A percentile compares a stretch with the other conserved stretches of the same genome.
phyloP scores from a whole-genome alignment of 2,888 invertebrate species.

The Dastarcus helophoroides region DNA sequence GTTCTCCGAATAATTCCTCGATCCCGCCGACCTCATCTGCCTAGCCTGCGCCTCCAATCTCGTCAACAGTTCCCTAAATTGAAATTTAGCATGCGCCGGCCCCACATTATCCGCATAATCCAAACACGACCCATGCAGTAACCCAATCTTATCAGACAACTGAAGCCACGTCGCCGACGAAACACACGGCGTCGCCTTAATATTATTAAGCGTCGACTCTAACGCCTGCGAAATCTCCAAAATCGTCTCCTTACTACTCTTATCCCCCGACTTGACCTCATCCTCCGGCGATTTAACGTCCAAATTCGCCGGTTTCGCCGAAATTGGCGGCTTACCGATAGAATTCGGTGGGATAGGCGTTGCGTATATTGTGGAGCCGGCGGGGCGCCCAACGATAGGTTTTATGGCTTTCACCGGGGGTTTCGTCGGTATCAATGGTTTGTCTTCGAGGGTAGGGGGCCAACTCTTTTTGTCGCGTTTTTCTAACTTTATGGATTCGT shows the following conservation, averaged over 20 bases:
- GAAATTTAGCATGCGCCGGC: constrained; percentile 79
- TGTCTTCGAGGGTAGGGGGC: constrained; percentile 42
- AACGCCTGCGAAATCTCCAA: constrained; percentile 54
- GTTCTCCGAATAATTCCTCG: constrained; percentile 57
- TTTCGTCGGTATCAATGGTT: constrained; percentile 60
- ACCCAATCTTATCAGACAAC: constrained; percentile 67
- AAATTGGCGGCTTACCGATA: constrained; percentile 38
- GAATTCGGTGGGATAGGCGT: constrained; percentile 47
- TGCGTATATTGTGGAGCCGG: constrained; percentile 60
- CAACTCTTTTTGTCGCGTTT: constrained; percentile 41
- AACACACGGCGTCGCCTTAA: constrained; percentile 42
- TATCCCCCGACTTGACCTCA: constrained; percentile 22
- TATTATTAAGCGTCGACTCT: constrained; percentile 52
- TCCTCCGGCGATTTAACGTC: constrained; percentile 35
- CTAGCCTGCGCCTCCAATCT: constrained; percentile 59
- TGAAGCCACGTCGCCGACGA: constrained; percentile 65
- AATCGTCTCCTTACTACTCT: constrained; percentile 42
- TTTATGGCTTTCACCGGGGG: constrained; percentile 53
- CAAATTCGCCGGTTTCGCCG: constrained; percentile 37
- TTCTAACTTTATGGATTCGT: constrained; percentile 28
- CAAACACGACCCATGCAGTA: constrained; percentile 71
- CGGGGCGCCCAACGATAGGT: constrained; percentile 40
- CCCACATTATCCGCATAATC: constrained; percentile 71
- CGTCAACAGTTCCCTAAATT: constrained; percentile 65
- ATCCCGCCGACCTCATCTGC: constrained; percentile 55